phyloP scores from a whole-genome alignment of 2,888 invertebrate species.

The Pollenia griseotomentosa region DNA sequence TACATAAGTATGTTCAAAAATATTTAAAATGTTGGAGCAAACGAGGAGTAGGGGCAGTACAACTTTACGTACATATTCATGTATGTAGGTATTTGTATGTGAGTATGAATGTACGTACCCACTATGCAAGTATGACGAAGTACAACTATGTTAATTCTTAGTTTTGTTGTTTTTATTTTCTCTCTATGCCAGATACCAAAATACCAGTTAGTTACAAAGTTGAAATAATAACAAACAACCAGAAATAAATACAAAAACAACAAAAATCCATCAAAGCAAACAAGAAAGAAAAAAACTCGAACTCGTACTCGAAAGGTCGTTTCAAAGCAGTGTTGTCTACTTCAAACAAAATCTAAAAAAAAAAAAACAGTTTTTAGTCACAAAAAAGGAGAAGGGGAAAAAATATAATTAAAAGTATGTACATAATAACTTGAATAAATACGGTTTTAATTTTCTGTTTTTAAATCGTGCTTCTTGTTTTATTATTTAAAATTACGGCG shows the following conservation, averaged over 20 bases:
- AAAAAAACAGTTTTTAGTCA: slow-evolving; percentile 35
- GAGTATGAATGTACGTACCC: not conserved
- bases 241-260: slow-evolving; percentile 65
- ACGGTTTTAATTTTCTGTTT: slow-evolving; percentile 72
- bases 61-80: not conserved
- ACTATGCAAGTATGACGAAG: slow-evolving; percentile 38
- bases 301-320: slow-evolving; percentile 84
- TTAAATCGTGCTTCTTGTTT: slow-evolving; percentile 68
- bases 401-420: slow-evolving; percentile 14
- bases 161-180: slow-evolving; percentile 40
- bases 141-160: slow-evolving; percentile 39
- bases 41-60: not conserved
- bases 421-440: slow-evolving; percentile 26
- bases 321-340: slow-evolving; percentile 83
- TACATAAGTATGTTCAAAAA: not conserved
- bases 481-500: slow-evolving; percentile 54
- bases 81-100: not conserved
- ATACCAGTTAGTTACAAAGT: slow-evolving; percentile 70
- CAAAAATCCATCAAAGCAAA: slow-evolving; percentile 30
- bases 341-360: slow-evolving; percentile 26
- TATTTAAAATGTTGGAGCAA: not conserved
- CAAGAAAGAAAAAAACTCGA: slow-evolving; percentile 73
- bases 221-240: slow-evolving; percentile 55
- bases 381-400: slow-evolving; percentile 30
- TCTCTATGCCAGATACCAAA: slow-evolving; percentile 67